phyloP scores from a whole-genome alignment of 2,113 vertebrate genomes.

The Ammodytes dubius region DNA sequence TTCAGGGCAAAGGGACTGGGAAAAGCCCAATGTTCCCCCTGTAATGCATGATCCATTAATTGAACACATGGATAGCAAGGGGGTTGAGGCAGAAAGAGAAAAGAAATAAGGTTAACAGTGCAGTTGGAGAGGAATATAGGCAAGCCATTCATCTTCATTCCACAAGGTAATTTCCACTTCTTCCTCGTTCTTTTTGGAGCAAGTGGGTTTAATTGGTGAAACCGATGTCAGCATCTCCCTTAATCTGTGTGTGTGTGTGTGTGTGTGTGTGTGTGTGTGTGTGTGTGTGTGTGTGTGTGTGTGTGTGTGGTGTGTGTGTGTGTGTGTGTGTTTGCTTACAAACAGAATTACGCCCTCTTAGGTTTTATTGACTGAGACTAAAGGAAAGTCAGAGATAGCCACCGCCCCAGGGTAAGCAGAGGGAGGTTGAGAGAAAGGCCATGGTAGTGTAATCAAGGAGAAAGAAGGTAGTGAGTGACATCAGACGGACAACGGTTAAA shows the following conservation, averaged over 20 bases:
- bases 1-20: conserved; percentile 22
- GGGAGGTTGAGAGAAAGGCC: conserved; percentile 5
- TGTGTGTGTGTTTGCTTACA: not conserved
- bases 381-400: not conserved
- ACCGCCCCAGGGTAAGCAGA: not conserved
- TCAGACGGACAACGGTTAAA: not conserved
- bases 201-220: conserved; percentile 8
- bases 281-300: no score
- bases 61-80: conserved; percentile 35
- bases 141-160: conserved; percentile 29
- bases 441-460: not conserved
- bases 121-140: not conserved
- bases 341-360: not conserved
- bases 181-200: conserved; percentile 18
- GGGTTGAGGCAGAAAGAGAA: conserved; percentile 3
- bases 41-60: conserved; percentile 56
- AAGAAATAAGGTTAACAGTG: not conserved
- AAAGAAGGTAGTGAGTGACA: conserved; percentile 13
- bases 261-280: no score
- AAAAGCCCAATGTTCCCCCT: conserved; percentile 50
- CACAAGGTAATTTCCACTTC: not conserved
- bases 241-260: not conserved
- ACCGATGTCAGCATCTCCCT: not conserved
- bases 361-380: not conserved
- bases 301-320: no score